A percentile compares a stretch with the other conserved stretches of the same genome.
Conservation (phyloP, 2,797 vertebrate genomes). For the Natrix natrix region DNA sequence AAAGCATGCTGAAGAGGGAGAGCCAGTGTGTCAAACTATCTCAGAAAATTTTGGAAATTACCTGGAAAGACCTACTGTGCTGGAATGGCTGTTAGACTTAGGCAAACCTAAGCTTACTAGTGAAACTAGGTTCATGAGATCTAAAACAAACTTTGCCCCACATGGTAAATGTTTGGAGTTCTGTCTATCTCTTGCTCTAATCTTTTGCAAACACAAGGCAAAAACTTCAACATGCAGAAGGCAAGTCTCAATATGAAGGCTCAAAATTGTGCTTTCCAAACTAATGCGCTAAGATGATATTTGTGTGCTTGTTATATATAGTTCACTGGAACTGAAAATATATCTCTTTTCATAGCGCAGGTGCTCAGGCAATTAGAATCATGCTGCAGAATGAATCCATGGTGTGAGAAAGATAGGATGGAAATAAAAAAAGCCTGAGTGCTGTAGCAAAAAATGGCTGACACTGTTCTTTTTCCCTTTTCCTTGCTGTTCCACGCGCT, state of each 20-base stretch:
- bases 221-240: slow-evolving; percentile 18
- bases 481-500: slow-evolving; percentile 36
- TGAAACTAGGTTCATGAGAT: not conserved
- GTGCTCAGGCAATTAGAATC: slow-evolving; percentile 24
- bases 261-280: not conserved
- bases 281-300: slow-evolving; percentile 2
- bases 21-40: not conserved
- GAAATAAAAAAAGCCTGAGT: not conserved
- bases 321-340: slow-evolving; percentile 13
- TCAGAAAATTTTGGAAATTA: not conserved
- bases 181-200: not conserved
- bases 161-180: not conserved
- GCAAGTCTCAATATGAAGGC: slow-evolving; percentile 18
- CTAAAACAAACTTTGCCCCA: not conserved
- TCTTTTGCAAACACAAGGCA: slow-evolving; percentile 13
- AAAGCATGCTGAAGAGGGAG: not conserved
- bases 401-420: slow-evolving; percentile 10
- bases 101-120: not conserved
- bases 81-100: not conserved
- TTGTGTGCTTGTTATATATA: slow-evolving; percentile 6
- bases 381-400: not conserved
- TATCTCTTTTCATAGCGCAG: slow-evolving; percentile 14
- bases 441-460: slow-evolving; percentile 23
- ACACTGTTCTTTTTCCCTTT: slow-evolving; percentile 1
- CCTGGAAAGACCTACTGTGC: not conserved